These are phyloP conservation scores for Hartigia nigra DNA, from an alignment of 2,888 invertebrate genomes.

Conservation along the genomic window DNA sequence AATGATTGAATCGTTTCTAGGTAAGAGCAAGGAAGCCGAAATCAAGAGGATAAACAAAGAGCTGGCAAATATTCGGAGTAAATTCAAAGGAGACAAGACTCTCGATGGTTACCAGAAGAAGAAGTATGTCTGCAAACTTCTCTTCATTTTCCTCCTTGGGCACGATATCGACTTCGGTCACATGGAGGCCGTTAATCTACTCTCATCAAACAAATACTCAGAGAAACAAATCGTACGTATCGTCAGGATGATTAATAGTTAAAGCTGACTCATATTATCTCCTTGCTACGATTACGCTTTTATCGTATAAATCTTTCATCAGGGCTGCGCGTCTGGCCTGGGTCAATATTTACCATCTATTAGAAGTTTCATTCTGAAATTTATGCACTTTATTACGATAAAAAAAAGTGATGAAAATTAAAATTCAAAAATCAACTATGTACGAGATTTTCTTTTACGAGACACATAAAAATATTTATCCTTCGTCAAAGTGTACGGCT, in stretches of 20 bases:
- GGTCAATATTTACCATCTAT: constrained; percentile 21
- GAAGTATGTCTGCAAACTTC: constrained; percentile 99
- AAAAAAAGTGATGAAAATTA: not conserved
- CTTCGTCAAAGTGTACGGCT: not conserved
- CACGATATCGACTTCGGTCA: constrained; percentile 99
- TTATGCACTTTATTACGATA: not conserved
- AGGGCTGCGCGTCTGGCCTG: not conserved
- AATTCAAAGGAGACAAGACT: constrained; percentile 99
- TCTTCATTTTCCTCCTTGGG: constrained; percentile 99
- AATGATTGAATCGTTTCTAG: constrained; percentile 66
- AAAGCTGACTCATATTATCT: not conserved
- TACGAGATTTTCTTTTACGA: not conserved
- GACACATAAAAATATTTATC: not conserved
- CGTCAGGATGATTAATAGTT: constrained; percentile 1
- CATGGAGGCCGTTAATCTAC: constrained; percentile 99
- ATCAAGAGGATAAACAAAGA: constrained; percentile 99
- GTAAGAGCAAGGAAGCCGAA: constrained; percentile 99
- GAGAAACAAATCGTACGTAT: constrained; percentile 97
- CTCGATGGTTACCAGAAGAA: constrained; percentile 99
- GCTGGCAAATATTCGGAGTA: constrained; percentile 98
- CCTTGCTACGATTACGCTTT: not conserved
- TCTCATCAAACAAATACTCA: constrained; percentile 99
- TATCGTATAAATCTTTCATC: not conserved
- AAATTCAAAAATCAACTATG: not conserved
- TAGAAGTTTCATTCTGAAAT: constrained; percentile 16